Evolutionary conservation across 2,888 invertebrate genomes (phyloP), one percentile per base, ranked within the genome.

Genomic region (Acanthosepion esculentum): DNA sequence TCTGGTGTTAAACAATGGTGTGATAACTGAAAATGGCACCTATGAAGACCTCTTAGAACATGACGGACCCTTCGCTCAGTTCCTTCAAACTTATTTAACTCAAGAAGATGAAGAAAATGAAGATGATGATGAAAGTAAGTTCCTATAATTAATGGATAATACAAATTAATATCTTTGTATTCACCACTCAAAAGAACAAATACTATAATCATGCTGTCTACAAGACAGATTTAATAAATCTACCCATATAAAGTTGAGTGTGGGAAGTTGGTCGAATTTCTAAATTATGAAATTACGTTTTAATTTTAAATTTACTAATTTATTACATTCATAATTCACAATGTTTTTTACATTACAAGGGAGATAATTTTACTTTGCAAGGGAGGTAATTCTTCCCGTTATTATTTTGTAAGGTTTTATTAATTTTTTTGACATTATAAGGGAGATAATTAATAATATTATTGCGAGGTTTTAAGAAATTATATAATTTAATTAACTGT

Each of bases 11-110:
- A 98, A 98, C 94, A 98, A 98, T 96, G 99, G 99, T 0, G 98
- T 98, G 96, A 98, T 99, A 33, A 98, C 98, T 2, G 99, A 99
- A 97, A 98, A 98, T 94, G 99, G 99, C 94, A 98, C 98, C 18
- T 99, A 99, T 97, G 98, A 98, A 96, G 98, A 99, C 97, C 98
- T 99, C 96, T 97, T 99, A 95, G 98, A 98, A 96, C 98, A 98
- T 97, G 99, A 98, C 95, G 98, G 98, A 95, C 98, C 98, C 5
- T 98, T 98, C 97, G 98, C 98, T 2, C 98, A 98, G 95, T 98
- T 98, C 95, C 96, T 98, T 33, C 97, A 98, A 95, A 97, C 97
- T 59, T 98, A 98, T 96, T 96, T 98, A 29, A 96, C 97, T 59
- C 97, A 97, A 94, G 98, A 97, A 94, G 97, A 97, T 0, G 96